Evolutionary conservation across 2,797 vertebrate genomes (phyloP).

Genomic region (Enteromius treurensis): DNA sequence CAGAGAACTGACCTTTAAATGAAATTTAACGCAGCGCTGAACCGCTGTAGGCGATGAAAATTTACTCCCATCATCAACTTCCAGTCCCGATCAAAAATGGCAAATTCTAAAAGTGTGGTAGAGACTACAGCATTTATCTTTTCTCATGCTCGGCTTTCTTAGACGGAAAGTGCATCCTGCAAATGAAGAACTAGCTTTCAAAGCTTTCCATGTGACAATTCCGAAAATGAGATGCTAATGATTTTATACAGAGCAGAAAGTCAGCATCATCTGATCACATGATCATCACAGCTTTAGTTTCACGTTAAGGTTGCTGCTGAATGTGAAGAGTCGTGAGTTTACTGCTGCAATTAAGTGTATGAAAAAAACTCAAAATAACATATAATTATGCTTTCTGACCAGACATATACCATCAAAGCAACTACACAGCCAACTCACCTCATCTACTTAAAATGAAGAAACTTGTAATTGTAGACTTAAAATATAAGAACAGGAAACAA

Average conservation of each 20-base stretch:
- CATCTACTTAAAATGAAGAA: neutral
- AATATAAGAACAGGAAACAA: neutral
- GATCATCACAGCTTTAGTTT: constrained; percentile 2
- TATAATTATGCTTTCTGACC: neutral
- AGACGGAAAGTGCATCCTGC: neutral
- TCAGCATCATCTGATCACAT: neutral
- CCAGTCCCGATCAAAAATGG: constrained; percentile 18
- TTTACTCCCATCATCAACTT: constrained; percentile 34
- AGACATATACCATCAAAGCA: neutral
- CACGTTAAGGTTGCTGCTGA: neutral
- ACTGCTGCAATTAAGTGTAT: neutral
- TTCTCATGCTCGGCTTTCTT: neutral
- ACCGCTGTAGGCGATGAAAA: constrained; percentile 33
- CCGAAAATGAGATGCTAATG: constrained; percentile 9
- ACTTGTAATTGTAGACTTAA: neutral
- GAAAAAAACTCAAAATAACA: neutral
- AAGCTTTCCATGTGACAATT: neutral
- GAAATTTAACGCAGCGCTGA: constrained; percentile 6
- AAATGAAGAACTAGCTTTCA: neutral
- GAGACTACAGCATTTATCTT: neutral
- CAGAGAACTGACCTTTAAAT: constrained; percentile 42
- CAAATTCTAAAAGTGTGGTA: neutral
- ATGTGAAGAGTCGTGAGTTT: neutral
- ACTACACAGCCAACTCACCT: neutral
- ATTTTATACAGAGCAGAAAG: constrained; percentile 4